phyloP scores from a whole-genome alignment of 2,888 invertebrate genomes.

The Blastobasis lacticolella region DNA sequence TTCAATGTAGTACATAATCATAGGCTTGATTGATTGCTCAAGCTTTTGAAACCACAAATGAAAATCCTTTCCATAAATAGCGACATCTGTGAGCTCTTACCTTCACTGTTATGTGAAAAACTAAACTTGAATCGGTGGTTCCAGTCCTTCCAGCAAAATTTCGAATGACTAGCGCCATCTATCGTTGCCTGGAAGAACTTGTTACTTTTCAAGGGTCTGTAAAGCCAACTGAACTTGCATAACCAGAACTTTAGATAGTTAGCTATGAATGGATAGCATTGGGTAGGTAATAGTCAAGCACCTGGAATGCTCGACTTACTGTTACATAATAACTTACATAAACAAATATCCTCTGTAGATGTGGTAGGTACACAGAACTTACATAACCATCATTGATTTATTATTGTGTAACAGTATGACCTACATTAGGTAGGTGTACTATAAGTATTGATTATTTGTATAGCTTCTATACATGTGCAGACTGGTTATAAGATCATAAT shows the following conservation, averaged over 20 bases:
- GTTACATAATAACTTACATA: neutral
- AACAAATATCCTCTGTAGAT: neutral
- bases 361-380: neutral
- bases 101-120: no score
- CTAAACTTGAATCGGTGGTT: no score
- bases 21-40: no score
- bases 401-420: neutral
- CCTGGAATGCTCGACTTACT: neutral
- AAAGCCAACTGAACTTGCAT: neutral
- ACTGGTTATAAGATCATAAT: neutral
- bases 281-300: neutral
- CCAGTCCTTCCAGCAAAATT: no score
- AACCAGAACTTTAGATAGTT: neutral
- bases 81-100: no score
- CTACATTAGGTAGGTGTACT: neutral
- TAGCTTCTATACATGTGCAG: neutral
- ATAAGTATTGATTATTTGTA: neutral
- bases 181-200: neutral
- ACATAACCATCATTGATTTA: constrained; percentile 3
- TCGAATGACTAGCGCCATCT: no score
- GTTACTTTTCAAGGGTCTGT: neutral
- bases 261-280: neutral
- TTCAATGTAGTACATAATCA: no score
- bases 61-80: no score
- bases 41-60: no score